Evolutionary conservation across 2,888 invertebrate species (phyloP), one percentile per base, ranked within the genome.

Genomic region (Hypena proboscidalis): DNA sequence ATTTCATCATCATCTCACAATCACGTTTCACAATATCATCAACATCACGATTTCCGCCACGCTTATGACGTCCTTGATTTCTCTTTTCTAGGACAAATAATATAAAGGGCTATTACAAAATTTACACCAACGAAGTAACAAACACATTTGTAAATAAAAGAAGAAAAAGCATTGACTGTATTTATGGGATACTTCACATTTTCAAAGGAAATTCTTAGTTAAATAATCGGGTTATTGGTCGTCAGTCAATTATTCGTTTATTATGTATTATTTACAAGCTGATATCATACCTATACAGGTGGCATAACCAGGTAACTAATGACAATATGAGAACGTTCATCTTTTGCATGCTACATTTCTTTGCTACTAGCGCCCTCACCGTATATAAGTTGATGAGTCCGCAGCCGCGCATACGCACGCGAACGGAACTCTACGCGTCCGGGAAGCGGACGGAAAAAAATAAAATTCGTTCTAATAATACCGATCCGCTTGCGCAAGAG

Each of bases 381-480:
- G n/a, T n/a, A 17, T 8, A 2, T 15, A n/a, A n/a, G n/a, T n/a
- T n/a, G n/a, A n/a, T n/a, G n/a, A n/a, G n/a, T n/a, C n/a, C n/a
- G n/a, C n/a, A 48, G 47, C 48, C 51, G 58, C 47, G 47, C 61
- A 31, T 49, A 68, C 71, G 75, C 90, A 86, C 86, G 84, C 89
- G 80, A 85, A 60, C 83, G 89, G 85, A 88, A 79, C 80, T 60
- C 54, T 49, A 57, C 51, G 70, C 80, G 83, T 89, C 89, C 90
- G 90, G 90, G 90, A 90, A 89, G 74, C 85, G 76, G 73, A 78
- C 75, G 70, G 71, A 65, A 75, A 81, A 82, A 74, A 79, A 81
- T 67, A 67, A 70, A 78, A 73, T 68, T 63, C 62, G 56, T 49
- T 66, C 44, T 60, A 77, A 76, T 76, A 71, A 72, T 70, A 72